Base-by-base conservation (phyloP, 2,797 vertebrate species). In the Chelidonichthys spinosus region DNA sequence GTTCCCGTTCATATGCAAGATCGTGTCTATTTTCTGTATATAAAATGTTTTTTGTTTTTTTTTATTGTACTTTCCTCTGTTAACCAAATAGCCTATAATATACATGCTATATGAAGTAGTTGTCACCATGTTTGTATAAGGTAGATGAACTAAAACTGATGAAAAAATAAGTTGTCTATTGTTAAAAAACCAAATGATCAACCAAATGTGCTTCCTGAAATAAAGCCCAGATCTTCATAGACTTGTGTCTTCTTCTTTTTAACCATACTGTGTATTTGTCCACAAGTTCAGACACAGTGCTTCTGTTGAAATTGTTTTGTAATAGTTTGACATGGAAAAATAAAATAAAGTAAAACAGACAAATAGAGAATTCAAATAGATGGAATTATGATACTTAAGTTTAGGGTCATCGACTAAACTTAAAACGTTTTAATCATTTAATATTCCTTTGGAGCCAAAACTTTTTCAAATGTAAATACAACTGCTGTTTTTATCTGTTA, bases 101-200 rank as follows among this genome's bases (percentile, higher is more conserved):
- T 90, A 87, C 92, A 87, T 92, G 82, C 62, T 84, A 89, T 92
- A 93, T 94, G 93, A 95, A 95, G 93, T 95, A 93, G 92, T 87
- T 88, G 85, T 91, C 85, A 69, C 77, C 74, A 72, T 91, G 82
- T 94, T 92, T 90, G 86, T 92, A 85, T 88, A 84, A 85, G 80
- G 73, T 93, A 90, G 86, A 87, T 84, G 69, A 90, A 82, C 79
- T 86, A 87, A 86, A 90, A 86, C 82, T 78, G 71, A 71, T 85
- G 79, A 90, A 85, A 72, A 87, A 86, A 88, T 79, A 86, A 68
- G 49, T 72, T 87, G 55, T 91, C 79, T 91, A 82, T 90, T 81
- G 43, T 66, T 78, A 81, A 85, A 85, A 72, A 61, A 50, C 60
- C 76, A 85, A 88, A 91, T 90, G 90, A 94, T 90, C 84, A 85